phyloP scores from a whole-genome alignment of 1,140 invertebrate genomes.

The Ostrea denselamellosa region DNA sequence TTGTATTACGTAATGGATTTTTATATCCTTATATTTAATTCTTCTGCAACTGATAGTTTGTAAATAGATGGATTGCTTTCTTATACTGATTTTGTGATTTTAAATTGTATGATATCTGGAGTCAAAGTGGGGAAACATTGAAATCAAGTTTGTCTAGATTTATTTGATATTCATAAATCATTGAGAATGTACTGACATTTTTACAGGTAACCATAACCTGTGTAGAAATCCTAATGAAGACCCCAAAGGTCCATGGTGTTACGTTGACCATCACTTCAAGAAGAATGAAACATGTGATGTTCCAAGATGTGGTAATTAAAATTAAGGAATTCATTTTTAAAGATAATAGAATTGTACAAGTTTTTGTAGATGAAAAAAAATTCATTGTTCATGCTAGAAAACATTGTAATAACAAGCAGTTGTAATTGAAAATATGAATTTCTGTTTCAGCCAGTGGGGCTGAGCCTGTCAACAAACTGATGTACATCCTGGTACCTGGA shows the following conservation, averaged over 20 bases:
- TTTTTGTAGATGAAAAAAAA: too few species aligned
- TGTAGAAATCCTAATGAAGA: conserved; percentile 93
- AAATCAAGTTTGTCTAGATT: too few species aligned
- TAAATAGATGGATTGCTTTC: too few species aligned
- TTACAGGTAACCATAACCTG: conserved; percentile 89
- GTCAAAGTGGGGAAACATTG: too few species aligned
- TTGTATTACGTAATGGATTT: too few species aligned
- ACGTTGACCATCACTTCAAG: conserved; percentile 76
- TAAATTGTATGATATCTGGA: too few species aligned
- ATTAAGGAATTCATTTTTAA: background rate
- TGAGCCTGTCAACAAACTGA: conserved; percentile 72
- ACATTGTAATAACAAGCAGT: too few species aligned
- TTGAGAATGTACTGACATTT: background rate
- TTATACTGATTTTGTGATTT: too few species aligned
- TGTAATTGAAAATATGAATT: background rate
- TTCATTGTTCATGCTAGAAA: too few species aligned
- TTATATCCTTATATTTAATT: too few species aligned
- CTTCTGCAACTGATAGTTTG: too few species aligned
- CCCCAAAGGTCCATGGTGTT: conserved; percentile 94
- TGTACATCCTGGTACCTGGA: conserved; percentile 82
- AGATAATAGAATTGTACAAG: background rate
- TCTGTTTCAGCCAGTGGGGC: conserved; percentile 48
- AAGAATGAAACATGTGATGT: conserved; percentile 24
- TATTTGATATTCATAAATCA: background rate
- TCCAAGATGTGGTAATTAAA: background rate